Percentiles rank a stretch among this genome's conserved stretches.
phyloP scores from a whole-genome alignment of 2,797 vertebrate species.

The Cheirogaleus major region DNA sequence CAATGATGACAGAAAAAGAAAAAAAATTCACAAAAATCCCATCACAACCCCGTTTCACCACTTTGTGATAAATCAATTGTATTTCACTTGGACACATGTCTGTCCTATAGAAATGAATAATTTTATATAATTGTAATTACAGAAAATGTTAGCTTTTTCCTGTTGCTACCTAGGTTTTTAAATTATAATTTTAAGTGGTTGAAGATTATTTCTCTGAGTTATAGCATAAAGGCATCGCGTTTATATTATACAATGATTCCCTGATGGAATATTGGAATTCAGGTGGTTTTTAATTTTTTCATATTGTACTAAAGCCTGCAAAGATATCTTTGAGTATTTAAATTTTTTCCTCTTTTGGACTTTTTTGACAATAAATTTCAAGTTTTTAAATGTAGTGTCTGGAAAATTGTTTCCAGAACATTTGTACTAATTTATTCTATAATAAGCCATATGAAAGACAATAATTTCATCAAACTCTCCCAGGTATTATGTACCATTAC shows the following conservation, averaged over 20 bases:
- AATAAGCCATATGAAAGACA: background rate
- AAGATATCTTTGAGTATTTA: background rate
- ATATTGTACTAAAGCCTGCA: background rate
- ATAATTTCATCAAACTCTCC: background rate
- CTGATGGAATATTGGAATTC: background rate
- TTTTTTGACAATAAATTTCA: background rate
- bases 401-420: background rate
- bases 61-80: background rate
- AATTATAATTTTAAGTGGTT: background rate
- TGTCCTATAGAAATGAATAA: background rate
- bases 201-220: background rate
- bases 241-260: background rate
- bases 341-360: background rate
- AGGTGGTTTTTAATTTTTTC: background rate
- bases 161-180: background rate
- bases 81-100: background rate
- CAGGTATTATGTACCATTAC: background rate
- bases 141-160: background rate
- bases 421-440: background rate
- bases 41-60: background rate
- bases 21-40: accelerated
- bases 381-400: background rate
- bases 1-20: background rate
- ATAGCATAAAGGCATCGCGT: background rate
- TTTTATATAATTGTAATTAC: background rate